phyloP scores from a whole-genome alignment of 2,888 invertebrate genomes.

The Gari tellinella region DNA sequence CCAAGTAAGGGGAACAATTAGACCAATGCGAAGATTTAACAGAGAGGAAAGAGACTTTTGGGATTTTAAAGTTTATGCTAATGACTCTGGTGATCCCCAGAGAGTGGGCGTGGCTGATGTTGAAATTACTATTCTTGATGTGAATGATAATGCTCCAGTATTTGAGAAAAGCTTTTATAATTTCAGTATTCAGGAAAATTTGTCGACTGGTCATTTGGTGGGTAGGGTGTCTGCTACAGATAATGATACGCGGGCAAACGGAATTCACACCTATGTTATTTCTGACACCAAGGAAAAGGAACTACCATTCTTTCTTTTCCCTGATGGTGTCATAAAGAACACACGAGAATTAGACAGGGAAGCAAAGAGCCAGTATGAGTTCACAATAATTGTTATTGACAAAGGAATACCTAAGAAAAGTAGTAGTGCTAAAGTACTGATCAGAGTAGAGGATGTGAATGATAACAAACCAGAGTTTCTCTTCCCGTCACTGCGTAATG shows the following conservation, averaged over 20 bases:
- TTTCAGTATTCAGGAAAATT: constrained; percentile 70
- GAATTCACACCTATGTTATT: constrained; percentile 53
- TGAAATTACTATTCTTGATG: constrained; percentile 67
- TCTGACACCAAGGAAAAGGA: constrained; percentile 66
- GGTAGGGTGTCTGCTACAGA: constrained; percentile 72
- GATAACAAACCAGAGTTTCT: constrained; percentile 77
- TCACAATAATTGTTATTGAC: constrained; percentile 62
- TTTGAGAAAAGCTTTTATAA: constrained; percentile 69
- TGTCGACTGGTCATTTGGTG: constrained; percentile 58
- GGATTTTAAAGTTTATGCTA: constrained; percentile 70
- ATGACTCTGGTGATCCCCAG: constrained; percentile 68
- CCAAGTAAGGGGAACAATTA: constrained; percentile 65
- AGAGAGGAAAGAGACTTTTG: constrained; percentile 57
- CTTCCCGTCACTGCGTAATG: constrained; percentile 73
- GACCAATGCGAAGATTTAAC: constrained; percentile 68
- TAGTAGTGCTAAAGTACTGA: constrained; percentile 55
- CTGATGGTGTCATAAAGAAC: constrained; percentile 64
- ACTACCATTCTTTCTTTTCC: constrained; percentile 60
- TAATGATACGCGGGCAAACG: constrained; percentile 70
- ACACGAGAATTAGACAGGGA: constrained; percentile 62
- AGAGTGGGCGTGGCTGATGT: constrained; percentile 69
- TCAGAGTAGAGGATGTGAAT: constrained; percentile 76
- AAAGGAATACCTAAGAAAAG: constrained; percentile 59
- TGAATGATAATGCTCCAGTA: constrained; percentile 74
- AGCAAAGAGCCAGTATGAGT: constrained; percentile 51